Evolutionary conservation across 2,113 vertebrate species (phyloP).

Genomic region (Hypocryptadius cinnamomeus): DNA sequence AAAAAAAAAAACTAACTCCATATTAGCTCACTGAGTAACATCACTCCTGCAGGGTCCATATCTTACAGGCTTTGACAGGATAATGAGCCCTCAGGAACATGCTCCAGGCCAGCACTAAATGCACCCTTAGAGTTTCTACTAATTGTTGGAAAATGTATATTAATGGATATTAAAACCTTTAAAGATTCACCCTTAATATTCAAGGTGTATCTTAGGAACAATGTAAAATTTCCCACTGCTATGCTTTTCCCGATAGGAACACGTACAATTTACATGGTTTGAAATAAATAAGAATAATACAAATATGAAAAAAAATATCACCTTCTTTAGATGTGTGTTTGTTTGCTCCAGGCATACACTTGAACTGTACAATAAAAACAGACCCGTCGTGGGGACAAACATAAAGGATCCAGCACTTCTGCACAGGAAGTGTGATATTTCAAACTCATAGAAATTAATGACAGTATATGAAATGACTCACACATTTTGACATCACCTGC

Average conservation of each 20-base stretch:
- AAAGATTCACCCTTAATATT: background rate
- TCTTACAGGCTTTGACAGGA: slow-evolving; percentile 55
- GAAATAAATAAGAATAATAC: background rate
- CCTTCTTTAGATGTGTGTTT: background rate
- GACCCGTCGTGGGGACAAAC: background rate
- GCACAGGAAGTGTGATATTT: background rate
- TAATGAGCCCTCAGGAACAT: slow-evolving; percentile 35
- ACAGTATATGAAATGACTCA: background rate
- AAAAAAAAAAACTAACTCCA: background rate
- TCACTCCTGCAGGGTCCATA: background rate
- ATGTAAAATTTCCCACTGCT: background rate
- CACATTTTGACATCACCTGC: background rate
- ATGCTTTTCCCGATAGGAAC: background rate
- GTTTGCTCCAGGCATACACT: background rate
- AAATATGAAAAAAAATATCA: background rate
- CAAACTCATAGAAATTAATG: background rate
- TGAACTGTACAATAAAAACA: background rate
- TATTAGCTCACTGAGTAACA: slow-evolving; percentile 33
- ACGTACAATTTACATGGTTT: background rate
- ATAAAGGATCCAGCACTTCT: background rate
- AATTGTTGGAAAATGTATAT: background rate
- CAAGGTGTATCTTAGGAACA: background rate
- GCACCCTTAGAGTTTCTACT: background rate
- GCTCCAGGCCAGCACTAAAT: slow-evolving; percentile 51
- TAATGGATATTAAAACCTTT: slow-evolving; percentile 23